These are phyloP conservation scores for Puntigrus tetrazona DNA, from an alignment of 2,113 vertebrate species.

Conservation along the genomic window DNA sequence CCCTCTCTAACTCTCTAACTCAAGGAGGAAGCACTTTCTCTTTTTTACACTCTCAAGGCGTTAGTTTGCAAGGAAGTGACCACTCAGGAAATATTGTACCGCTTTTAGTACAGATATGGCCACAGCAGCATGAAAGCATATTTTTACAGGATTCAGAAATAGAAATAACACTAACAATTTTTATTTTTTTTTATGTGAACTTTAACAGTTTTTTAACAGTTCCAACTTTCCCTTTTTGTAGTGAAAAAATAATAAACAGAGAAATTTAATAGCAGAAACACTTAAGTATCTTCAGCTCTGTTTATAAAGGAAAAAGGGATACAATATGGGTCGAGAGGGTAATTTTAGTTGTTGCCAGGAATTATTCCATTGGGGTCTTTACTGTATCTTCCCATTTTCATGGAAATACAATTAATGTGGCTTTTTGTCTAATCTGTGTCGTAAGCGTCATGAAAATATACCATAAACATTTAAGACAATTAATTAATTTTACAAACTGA, in stretches of 20 bases:
- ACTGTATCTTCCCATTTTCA: background rate
- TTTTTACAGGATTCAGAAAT: background rate
- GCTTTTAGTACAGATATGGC: background rate
- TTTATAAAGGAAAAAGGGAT: constrained; percentile 6
- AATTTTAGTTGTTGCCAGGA: background rate
- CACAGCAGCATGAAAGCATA: background rate
- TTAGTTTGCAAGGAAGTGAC: constrained; percentile 28
- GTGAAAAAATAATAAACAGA: background rate
- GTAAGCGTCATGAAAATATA: background rate
- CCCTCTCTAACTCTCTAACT: background rate
- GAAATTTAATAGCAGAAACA: background rate
- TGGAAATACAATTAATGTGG: background rate
- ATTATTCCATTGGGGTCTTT: background rate
- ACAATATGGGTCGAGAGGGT: background rate
- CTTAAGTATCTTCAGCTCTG: background rate
- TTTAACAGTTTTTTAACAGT: background rate
- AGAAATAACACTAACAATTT: background rate
- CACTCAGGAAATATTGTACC: background rate
- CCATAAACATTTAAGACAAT: background rate
- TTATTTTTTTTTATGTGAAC: too few relatives aligned
- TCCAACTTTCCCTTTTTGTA: background rate
- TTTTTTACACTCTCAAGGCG: background rate
- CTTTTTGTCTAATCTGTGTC: background rate
- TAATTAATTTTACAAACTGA: background rate
- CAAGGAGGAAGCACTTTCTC: constrained; percentile 31